Base-by-base conservation (phyloP, 2,113 vertebrate species). In the Pampusana beccarii region DNA sequence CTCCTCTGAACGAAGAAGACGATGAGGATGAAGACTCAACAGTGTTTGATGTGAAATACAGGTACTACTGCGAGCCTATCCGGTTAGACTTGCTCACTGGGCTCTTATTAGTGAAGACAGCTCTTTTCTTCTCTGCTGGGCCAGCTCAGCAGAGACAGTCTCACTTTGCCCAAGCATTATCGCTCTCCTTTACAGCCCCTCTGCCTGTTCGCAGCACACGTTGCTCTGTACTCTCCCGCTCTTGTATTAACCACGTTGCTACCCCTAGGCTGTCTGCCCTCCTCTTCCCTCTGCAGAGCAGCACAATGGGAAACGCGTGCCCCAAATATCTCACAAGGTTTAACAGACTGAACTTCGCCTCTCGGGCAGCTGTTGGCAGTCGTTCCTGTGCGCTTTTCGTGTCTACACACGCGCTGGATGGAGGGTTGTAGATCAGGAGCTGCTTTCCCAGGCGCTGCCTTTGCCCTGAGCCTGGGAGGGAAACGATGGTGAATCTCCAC, bases 11-110 rank as follows among this genome's bases (percentile, higher is more conserved):
- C 0, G 99, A 99, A 80, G 99, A 99, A 17, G 98, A 99, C 0
- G 99, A 99, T 0, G 98, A 98, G 8, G 99, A 99, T 0, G 99
- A 99, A 48, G 99, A 99, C 67, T 98, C 99, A 4, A 99, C 99
- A 73, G 98, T 99, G 19, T 99, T 99, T 90, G 99, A 99, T 97
- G 98, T 99, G 90, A 99, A 99, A 94, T 99, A 99, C 98, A 99
- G 99, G 99, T 99, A 97, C 10, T 70, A 77, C 86, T 95, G 77
- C 3, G 13, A 57, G 65, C 65, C 33, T 3, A 3, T 36, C 28
- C 2, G 1, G 36, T 89, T 64, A n/a, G 62, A 23, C 36, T 34
- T 65, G 24, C 19, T 90, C 73, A 33, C 56, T 77, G 58, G 66
- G 42, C 72, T 78, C 71, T 70, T 70, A 17, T 13, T 67, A 66